A percentile compares a stretch with the other conserved stretches of the same genome.
Conservation (phyloP, 2,888 invertebrate species). For the Syrphus vitripennis region DNA sequence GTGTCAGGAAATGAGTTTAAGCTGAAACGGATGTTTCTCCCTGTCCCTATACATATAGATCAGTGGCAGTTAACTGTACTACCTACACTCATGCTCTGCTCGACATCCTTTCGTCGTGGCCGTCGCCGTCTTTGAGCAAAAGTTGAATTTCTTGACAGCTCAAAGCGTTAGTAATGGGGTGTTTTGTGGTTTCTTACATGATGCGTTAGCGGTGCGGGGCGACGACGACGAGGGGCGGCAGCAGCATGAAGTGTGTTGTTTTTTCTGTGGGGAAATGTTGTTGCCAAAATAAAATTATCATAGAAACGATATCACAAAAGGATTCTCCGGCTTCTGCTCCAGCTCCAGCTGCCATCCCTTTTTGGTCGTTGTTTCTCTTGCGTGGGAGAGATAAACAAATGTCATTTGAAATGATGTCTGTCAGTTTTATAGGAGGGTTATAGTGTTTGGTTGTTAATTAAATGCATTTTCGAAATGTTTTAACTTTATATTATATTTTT, state of each 20-base stretch:
- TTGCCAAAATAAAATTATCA: conserved; percentile 53
- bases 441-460: conserved; percentile 58
- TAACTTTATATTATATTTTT: neutral
- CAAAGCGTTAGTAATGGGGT: conserved; percentile 46
- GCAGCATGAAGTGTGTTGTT: neutral
- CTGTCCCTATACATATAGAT: neutral
- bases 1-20: conserved; percentile 71
- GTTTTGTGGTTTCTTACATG: conserved; percentile 48
- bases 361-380: neutral
- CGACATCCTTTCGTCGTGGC: neutral
- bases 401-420: conserved; percentile 65
- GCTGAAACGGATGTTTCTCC: conserved; percentile 67
- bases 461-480: conserved; percentile 49
- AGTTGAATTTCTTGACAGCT: conserved; percentile 63
- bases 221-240: neutral
- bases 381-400: conserved; percentile 57
- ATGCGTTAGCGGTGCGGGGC: neutral
- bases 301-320: conserved; percentile 51
- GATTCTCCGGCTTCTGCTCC: conserved; percentile 26
- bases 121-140: conserved; percentile 34
- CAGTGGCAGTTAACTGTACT: neutral
- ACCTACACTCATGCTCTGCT: neutral
- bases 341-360: neutral
- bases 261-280: conserved; percentile 11
- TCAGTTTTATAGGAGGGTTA: conserved; percentile 53